These are phyloP conservation scores for Donacobius atricapilla DNA, from an alignment of 2,113 vertebrate genomes.

Conservation along the genomic window DNA sequence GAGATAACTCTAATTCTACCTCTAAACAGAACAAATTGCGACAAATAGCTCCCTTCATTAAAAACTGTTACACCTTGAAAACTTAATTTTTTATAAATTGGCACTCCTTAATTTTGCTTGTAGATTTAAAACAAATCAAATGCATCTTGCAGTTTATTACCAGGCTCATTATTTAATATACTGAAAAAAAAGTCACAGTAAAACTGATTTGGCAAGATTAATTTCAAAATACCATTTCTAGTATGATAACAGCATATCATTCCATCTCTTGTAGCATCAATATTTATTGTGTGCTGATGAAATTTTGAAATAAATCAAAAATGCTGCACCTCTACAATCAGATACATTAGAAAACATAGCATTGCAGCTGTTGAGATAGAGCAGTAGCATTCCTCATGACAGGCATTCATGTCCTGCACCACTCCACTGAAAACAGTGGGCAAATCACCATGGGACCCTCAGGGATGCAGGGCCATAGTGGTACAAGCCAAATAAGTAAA, in stretches of 20 bases:
- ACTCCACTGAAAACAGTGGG: background rate
- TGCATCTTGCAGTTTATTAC: background rate
- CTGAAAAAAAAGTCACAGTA: background rate
- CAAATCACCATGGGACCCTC: background rate
- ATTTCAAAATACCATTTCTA: background rate
- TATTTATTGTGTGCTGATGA: background rate
- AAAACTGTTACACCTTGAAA: background rate
- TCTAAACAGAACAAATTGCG: background rate
- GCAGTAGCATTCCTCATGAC: accelerated
- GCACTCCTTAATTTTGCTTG: background rate
- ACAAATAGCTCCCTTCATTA: background rate
- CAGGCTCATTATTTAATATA: background rate
- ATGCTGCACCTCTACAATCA: background rate
- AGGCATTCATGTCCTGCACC: background rate
- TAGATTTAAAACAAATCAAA: background rate
- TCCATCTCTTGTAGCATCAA: background rate
- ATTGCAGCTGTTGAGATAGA: background rate
- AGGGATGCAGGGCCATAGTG: background rate
- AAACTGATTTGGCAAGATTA: background rate
- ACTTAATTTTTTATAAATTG: background rate
- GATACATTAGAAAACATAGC: background rate
- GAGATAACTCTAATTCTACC: background rate
- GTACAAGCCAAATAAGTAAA: background rate
- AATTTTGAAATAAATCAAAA: background rate
- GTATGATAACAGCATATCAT: background rate